Base-by-base conservation (phyloP, 2,797 vertebrate species). In the Neosilurus hyrtlii region DNA sequence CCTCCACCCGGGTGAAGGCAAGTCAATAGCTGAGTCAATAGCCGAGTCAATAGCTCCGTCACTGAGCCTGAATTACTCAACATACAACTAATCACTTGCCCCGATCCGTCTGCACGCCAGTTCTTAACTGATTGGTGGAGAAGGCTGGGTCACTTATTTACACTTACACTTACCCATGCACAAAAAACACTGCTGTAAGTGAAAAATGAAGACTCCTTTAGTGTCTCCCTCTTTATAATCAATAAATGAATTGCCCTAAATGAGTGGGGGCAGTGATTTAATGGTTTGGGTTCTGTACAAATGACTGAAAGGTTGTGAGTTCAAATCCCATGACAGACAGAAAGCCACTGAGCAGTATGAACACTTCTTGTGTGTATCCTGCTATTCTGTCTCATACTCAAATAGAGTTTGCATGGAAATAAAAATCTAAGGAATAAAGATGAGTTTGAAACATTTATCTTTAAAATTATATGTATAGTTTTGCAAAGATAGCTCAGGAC, bases 61-160 rank as follows among this genome's bases (percentile, higher is more conserved):
- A 92, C 93, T 92, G 88, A 85, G 90, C 90, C 93, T 93, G 94
- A 94, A 96, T 96, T 96, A 96, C 95, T 96, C 95, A 96, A 95
- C 96, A 96, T 94, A 94, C 94, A 95, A 94, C 96, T 97, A 97
- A 97, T 96, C 95, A 87, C 96, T 96, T 94, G 92, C 93, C 95
- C 94, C 94, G 95, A 95, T 95, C 95, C 93, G 86, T 94, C 96
- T 95, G 96, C 96, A 94, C 95, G 87, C 90, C 87, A 87, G 91
- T 94, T 94, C 95, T 97, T 97, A 96, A 96, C 96, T 96, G 96
- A 97, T 96, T 94, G 96, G 96, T 95, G 93, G 86, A 70, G 76
- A 73, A 85, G 90, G 88, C 91, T 90, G 88, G 83, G 90, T 91
- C 86, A 14, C 75, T 90, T 68, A 84, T 57, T 74, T 14, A 52